Base-by-base conservation (phyloP, 2,888 invertebrate genomes). In the Ethmia dodecea region DNA sequence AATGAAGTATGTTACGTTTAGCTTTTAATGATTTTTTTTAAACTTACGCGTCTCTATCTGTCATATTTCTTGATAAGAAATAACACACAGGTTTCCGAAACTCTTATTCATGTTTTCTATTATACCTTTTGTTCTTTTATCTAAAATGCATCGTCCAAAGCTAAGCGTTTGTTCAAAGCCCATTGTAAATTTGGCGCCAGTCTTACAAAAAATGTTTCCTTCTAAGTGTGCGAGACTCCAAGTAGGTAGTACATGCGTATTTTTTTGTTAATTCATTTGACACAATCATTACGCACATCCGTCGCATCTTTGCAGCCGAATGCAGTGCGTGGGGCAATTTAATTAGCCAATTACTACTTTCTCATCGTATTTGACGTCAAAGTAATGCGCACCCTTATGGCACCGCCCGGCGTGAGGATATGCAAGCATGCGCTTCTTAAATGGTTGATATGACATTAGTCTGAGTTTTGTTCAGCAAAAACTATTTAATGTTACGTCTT, bases 201-300 rank as follows among this genome's bases (percentile, higher is more conserved):
- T 18, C 39, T 37, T 2, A 2, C 27, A 27, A 12, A 39, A 14
- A 22, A n/a, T 20, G 20, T 20, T 20, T n/a, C n/a, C n/a, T n/a
- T n/a, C n/a, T n/a, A n/a, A n/a, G n/a, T n/a, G n/a, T n/a, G n/a
- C n/a, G n/a, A n/a, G n/a, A n/a, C n/a, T n/a, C n/a, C n/a, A n/a
- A n/a, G 20, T 20, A 5, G 1, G 18, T 4, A 22, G 8, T 22
- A 3, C n/a, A 5, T 22, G 22, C 22, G 3, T 8, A 22, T 22
- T 22, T 8, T 22, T 22, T n/a, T 22, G 3, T 22, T 22, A 22
- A 22, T 22, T 56, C 55, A 49, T 45, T 62, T 61, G 64, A 60
- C 60, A 55, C 54, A 53, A 51, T 57, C 56, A 68, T 71, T 74
- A 63, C 73, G 73, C 71, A 78, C 79, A 75, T 83, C 83, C 83